Evolutionary conservation across 2,113 vertebrate species (phyloP), one percentile per base, ranked within the genome.

Genomic region (Dicerorhinus sumatrensis): DNA sequence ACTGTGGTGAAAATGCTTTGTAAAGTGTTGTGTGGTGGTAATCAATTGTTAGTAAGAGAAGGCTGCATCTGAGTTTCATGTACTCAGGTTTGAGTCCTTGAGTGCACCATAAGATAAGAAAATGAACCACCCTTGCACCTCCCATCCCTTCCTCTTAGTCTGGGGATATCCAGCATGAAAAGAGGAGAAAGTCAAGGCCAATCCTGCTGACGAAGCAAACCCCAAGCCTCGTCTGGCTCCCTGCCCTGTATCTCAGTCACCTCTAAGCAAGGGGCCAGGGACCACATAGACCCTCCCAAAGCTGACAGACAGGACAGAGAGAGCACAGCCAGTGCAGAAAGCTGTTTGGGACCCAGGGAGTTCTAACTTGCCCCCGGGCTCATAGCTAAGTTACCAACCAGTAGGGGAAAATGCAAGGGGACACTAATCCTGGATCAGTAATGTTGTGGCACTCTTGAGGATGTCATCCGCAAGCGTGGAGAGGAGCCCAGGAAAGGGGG

Each of bases 241-340:
- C 6, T 8, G n/a, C 31, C 31, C 29, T 3, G 2, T 2, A 7
- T 39, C 65, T 17, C 81, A 13, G 27, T 62, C 89, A 36, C n/a
- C 27, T 42, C 33, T 39, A 12, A 65, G 36, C 56, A 27, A 54
- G 51, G 51, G 89, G 67, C 58, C 36, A 25, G 25, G 27, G 46
- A 23, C 54, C 23, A 3, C 63, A 6, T 1, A 11, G 69, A 23
- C 65, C 67, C 29, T 91, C 31, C 91, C 75, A 17, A 51, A 63
- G 42, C 39, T 46, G 29, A 72, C 51, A 42, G 62, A 13, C 3
- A 51, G 33, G 63, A 56, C 48, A 12, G 58, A 29, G 46, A 56
- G n/a, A 63, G 23, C 1, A 0, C 29, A 36, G 36, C 69, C 20
- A 4, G 21, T 17, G 0, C 4, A 0, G 31, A 33, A 75, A 82